Evolutionary conservation across 2,797 vertebrate genomes (phyloP).

Genomic region (Pyrocephalus nanus): DNA sequence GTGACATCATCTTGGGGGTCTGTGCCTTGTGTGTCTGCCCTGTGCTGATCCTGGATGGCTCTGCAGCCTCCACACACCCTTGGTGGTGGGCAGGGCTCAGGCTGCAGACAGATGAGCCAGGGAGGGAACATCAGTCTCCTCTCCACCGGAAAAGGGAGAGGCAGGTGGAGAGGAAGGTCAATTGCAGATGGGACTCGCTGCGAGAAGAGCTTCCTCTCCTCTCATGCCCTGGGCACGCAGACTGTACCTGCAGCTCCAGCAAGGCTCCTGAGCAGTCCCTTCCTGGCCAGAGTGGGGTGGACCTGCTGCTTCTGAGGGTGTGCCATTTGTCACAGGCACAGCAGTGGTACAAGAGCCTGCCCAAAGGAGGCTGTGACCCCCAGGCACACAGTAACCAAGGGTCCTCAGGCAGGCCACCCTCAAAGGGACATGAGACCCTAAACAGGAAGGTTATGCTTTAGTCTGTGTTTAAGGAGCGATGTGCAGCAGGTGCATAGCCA

Average conservation of each 20-base stretch:
- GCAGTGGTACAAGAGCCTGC: neutral
- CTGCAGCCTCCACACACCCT: neutral
- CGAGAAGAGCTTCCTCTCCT: neutral
- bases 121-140: neutral
- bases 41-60: neutral
- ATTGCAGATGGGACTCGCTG: neutral
- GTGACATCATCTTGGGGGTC: neutral
- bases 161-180: neutral
- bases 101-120: neutral
- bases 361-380: neutral
- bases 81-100: fast-evolving
- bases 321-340: fast-evolving
- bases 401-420: neutral
- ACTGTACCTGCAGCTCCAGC: neutral
- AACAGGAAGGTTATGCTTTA: neutral
- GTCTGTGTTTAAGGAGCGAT: neutral
- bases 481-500: neutral
- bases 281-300: neutral
- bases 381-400: neutral
- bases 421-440: neutral
- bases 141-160: neutral
- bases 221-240: neutral
- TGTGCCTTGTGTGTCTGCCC: neutral
- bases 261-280: neutral
- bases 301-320: neutral